Evolutionary conservation across 2,888 invertebrate genomes (phyloP).

Genomic region (Eudemis profundana): DNA sequence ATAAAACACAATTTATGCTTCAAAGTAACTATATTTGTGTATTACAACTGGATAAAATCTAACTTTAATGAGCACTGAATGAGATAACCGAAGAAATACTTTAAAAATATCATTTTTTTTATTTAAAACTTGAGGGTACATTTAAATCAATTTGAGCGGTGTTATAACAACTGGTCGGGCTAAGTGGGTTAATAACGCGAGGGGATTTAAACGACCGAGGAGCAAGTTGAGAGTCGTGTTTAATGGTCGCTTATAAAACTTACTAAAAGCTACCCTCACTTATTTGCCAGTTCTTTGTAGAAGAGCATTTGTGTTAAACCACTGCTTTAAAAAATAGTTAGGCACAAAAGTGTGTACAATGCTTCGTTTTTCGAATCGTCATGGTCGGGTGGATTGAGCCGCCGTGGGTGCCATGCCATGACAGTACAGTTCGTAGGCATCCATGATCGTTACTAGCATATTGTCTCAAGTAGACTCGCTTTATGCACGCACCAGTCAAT

Average conservation of each 20-base stretch:
- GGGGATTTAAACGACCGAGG: slow-evolving; percentile 21
- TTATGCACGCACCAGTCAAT: slow-evolving; percentile 28
- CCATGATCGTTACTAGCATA: slow-evolving; percentile 17
- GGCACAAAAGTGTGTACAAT: slow-evolving; percentile 33
- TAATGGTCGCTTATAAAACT: slow-evolving; percentile 16
- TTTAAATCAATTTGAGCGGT: too few relatives aligned
- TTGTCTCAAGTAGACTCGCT: slow-evolving; percentile 11
- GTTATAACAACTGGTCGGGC: too few relatives aligned
- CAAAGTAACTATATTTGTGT: too few relatives aligned
- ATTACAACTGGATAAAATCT: too few relatives aligned
- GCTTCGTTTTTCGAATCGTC: slow-evolving; percentile 56
- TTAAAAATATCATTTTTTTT: too few relatives aligned
- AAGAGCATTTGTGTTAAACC: neutral
- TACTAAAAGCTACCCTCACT: slow-evolving; percentile 4
- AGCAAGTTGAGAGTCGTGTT: neutral
- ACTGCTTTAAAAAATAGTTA: slow-evolving; percentile 11
- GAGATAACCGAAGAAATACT: too few relatives aligned
- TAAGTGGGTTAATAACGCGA: slow-evolving; percentile 1
- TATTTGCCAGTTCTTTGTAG: neutral
- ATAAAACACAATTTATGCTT: too few relatives aligned
- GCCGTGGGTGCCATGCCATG: neutral
- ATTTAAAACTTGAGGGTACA: too few relatives aligned
- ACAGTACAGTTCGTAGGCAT: slow-evolving; percentile 19
- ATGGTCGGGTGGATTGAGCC: slow-evolving; percentile 51
- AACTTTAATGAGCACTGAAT: too few relatives aligned